Evolutionary conservation across 2,797 vertebrate genomes (phyloP).

Genomic region (Sciurus carolinensis): DNA sequence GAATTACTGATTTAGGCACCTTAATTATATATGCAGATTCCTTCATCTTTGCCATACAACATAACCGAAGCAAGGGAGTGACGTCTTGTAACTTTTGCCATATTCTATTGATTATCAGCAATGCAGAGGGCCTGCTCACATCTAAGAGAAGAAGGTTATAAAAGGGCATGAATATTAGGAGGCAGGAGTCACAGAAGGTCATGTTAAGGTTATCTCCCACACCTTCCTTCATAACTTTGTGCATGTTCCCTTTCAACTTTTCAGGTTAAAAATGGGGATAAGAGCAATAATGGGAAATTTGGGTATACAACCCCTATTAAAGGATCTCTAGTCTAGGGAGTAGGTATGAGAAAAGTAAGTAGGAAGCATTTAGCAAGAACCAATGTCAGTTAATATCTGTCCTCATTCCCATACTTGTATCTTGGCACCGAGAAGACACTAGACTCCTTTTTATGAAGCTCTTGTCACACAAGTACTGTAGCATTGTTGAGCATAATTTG

Average conservation of each 20-base stretch:
- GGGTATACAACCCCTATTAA: background rate
- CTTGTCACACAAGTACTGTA: background rate
- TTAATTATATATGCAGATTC: background rate
- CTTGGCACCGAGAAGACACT: background rate
- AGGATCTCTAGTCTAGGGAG: background rate
- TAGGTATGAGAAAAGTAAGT: background rate
- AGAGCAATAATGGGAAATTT: background rate
- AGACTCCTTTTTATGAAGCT: background rate
- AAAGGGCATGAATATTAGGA: background rate
- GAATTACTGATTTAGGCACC: background rate
- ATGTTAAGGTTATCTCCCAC: background rate
- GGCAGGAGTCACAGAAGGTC: background rate
- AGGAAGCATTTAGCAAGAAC: background rate
- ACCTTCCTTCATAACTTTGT: background rate
- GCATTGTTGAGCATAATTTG: background rate
- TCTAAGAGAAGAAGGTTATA: background rate
- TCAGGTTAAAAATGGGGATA: background rate
- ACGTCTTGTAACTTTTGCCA: background rate
- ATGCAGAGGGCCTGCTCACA: background rate
- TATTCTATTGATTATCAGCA: background rate
- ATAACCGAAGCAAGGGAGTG: background rate
- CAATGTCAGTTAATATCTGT: background rate
- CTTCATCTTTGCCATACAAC: background rate
- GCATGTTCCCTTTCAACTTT: background rate
- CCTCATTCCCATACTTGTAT: constrained; percentile 16